Percentiles rank a stretch among this genome's conserved stretches.
Evolutionary conservation across 1,140 invertebrate species (phyloP).

Genomic region (Charaxes varanes): DNA sequence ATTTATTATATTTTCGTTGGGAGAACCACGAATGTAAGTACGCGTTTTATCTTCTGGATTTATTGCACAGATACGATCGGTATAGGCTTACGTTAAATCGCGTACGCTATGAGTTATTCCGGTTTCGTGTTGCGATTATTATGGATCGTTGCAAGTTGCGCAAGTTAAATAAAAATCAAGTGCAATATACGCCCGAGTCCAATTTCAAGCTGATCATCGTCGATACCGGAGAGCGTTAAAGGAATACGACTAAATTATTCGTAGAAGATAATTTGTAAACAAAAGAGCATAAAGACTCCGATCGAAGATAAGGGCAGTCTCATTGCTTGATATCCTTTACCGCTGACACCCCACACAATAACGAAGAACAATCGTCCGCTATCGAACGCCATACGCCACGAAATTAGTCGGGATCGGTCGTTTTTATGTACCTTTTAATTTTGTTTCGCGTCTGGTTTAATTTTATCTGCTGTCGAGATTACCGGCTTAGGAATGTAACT

Average conservation of each 20-base stretch:
- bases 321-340: slow-evolving; percentile 41
- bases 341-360: slow-evolving; percentile 32
- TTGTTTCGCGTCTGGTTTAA: slow-evolving; percentile 73
- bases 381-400: slow-evolving; percentile 65
- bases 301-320: slow-evolving; percentile 32
- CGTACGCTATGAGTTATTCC: slow-evolving; percentile 47
- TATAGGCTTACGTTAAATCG: slow-evolving; percentile 46
- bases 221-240: neutral
- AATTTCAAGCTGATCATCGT: slow-evolving; percentile 1
- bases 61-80: slow-evolving; percentile 60
- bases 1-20: slow-evolving; percentile 59
- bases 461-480: slow-evolving; percentile 71
- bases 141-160: slow-evolving; percentile 21
- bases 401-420: slow-evolving; percentile 69
- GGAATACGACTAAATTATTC: slow-evolving; percentile 6
- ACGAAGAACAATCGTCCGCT: slow-evolving; percentile 40
- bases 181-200: no score
- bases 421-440: slow-evolving; percentile 71
- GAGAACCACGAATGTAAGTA: slow-evolving; percentile 39
- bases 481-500: slow-evolving; percentile 71
- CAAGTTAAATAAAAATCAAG: slow-evolving; percentile 14
- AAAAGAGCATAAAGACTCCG: slow-evolving; percentile 20
- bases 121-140: slow-evolving; percentile 25
- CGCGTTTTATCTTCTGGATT: slow-evolving; percentile 61
- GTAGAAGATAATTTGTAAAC: slow-evolving; percentile 9